Percentiles rank a stretch among this genome's conserved stretches.
phyloP scores from a whole-genome alignment of 2,797 vertebrate species.

The Pelodytes ibericus region DNA sequence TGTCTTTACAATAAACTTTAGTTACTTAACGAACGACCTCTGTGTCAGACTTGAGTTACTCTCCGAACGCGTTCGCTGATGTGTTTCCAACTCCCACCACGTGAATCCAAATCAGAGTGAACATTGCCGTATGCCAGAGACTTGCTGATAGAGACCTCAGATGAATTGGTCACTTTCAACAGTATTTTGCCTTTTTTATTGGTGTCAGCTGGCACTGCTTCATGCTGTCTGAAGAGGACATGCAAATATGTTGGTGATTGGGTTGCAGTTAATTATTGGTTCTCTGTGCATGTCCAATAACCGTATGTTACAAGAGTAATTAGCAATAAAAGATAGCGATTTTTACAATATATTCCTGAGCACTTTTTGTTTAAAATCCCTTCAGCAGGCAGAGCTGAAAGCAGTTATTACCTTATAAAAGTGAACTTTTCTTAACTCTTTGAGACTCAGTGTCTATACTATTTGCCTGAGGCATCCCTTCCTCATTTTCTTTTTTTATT shows the following conservation, averaged over 20 bases:
- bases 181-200: slow-evolving; percentile 33
- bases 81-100: too few relatives aligned
- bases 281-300: not conserved
- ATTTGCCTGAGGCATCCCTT: too few relatives aligned
- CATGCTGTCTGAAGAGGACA: slow-evolving; percentile 6
- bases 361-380: not conserved
- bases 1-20: too few relatives aligned
- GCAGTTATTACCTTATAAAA: not conserved
- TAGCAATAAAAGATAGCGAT: not conserved
- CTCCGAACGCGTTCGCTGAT: too few relatives aligned
- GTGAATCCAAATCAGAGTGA: too few relatives aligned
- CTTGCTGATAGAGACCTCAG: too few relatives aligned
- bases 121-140: too few relatives aligned
- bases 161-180: too few relatives aligned
- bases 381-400: not conserved
- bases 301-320: slow-evolving; percentile 30
- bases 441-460: too few relatives aligned
- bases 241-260: not conserved
- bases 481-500: too few relatives aligned
- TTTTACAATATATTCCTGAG: slow-evolving; percentile 6
- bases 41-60: too few relatives aligned
- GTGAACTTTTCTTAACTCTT: not conserved
- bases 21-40: too few relatives aligned
- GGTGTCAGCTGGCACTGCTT: slow-evolving; percentile 43
- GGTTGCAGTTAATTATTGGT: slow-evolving; percentile 6